Percentiles rank a stretch among this genome's conserved stretches.
Evolutionary conservation across 2,113 vertebrate genomes (phyloP).

Genomic region (Onychostoma macrolepis): DNA sequence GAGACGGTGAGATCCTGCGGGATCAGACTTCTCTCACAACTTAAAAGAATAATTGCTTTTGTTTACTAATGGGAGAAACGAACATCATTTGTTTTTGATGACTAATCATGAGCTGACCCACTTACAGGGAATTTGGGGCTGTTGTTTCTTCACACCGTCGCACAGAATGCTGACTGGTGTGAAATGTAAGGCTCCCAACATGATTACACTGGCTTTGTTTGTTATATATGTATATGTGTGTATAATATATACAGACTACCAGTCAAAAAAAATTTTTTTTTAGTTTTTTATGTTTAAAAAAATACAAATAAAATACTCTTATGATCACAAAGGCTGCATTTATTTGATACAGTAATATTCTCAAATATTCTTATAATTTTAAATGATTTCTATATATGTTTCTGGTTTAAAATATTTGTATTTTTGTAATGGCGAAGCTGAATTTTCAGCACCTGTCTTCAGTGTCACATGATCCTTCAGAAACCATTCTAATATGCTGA

Average conservation of each 20-base stretch:
- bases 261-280: neutral
- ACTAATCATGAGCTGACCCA: conserved; percentile 50
- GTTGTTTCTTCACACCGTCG: neutral
- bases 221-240: neutral
- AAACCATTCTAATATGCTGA: neutral
- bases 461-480: neutral
- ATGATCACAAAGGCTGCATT: neutral
- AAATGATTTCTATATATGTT: neutral
- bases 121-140: conserved; percentile 44
- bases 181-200: neutral
- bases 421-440: neutral
- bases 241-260: neutral
- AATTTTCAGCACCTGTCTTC: neutral
- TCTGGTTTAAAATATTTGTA: neutral
- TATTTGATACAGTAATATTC: neutral
- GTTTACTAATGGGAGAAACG: conserved; percentile 42
- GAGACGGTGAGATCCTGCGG: conserved; percentile 1
- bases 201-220: conserved; percentile 2
- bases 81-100: conserved; percentile 51
- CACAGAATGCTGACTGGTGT: conserved; percentile 30
- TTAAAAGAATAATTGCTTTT: conserved; percentile 41
- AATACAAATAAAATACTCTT: neutral
- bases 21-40: conserved; percentile 16
- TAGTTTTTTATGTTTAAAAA: too few relatives aligned
- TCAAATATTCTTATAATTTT: neutral